Evolutionary conservation across 1,140 invertebrate species (phyloP), one percentile per base, ranked within the genome.

Genomic region (Bemisia tabaci): DNA sequence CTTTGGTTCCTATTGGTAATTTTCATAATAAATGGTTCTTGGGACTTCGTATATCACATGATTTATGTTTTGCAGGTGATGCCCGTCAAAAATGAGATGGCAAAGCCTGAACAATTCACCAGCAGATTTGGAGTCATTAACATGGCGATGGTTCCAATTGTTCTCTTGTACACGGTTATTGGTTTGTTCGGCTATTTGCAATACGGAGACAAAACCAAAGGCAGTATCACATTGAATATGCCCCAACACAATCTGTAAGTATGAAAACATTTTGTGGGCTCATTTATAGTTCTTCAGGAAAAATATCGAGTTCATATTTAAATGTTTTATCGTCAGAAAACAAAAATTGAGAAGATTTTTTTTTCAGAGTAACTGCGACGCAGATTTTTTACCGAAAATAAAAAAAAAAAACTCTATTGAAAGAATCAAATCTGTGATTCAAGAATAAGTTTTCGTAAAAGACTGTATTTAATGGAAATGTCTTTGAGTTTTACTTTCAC

Each of bases 161-260:
- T 73, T 2, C 68, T 72, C 61, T 68, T 81, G 5, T 83, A 82
- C 71, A 72, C 75, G 23, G 74, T 74, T n/a, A 69, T 81, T 58
- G 82, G 80, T 59, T 82, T 82, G 74, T 81, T 77, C 72, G 82
- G 82, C 2, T 83, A 82, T 71, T 67, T 83, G 2, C 75, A 76
- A 63, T 83, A 79, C 73, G 81, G 81, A 21, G 75, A 77, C 21
- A 66, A 71, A 21, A 73, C 75, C 1, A 64, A 72, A 59, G 75
- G 76, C 12, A 75, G 72, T 27, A 73, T 78, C 17, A 78, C 77
- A 0, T 70, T 78, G 2, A 77, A 78, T 69, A 66, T 78, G 21
- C 76, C 77, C 0, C 26, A 63, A 22, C 70, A 70, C 1, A 73
- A 77, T 61, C 26, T 62, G 75, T 77, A 67, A 72, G 65, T 71